Percentiles rank a stretch among this genome's conserved stretches.
These are phyloP conservation scores for Diglossa brunneiventris DNA, from an alignment of 2,113 vertebrate genomes.

Conservation along the genomic window DNA sequence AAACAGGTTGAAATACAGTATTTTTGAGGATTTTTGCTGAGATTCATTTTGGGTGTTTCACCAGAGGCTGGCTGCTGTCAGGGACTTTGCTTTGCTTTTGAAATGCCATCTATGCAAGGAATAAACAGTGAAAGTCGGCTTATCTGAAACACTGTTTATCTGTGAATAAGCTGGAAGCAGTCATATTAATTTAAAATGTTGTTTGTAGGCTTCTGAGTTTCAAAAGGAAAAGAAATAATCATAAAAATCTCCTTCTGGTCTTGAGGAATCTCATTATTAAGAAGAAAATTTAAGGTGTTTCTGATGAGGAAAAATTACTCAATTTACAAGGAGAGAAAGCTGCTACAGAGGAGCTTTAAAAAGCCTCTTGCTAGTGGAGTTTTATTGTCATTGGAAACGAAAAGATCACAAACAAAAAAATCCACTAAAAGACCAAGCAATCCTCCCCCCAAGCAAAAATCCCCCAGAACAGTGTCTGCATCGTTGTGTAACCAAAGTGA, in stretches of 20 bases:
- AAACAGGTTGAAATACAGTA: background rate
- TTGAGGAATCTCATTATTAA: background rate
- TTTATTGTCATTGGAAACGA: background rate
- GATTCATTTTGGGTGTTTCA: background rate
- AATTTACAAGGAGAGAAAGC: background rate
- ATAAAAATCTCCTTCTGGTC: background rate
- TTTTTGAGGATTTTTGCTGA: background rate
- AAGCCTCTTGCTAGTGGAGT: background rate
- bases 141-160: background rate
- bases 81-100: background rate
- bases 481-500: conserved; percentile 20
- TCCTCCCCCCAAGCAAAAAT: background rate
- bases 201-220: background rate
- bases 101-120: background rate
- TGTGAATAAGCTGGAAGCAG: background rate
- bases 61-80: background rate
- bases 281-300: background rate
- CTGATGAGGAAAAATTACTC: background rate
- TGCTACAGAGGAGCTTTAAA: background rate
- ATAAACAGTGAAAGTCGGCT: background rate
- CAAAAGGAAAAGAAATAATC: background rate
- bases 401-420: background rate
- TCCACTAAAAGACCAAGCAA: background rate
- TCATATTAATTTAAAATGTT: background rate
- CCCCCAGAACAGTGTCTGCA: background rate